Base-by-base conservation (phyloP, 1,140 invertebrate genomes). In the Mycetomoellerius zeteki region DNA sequence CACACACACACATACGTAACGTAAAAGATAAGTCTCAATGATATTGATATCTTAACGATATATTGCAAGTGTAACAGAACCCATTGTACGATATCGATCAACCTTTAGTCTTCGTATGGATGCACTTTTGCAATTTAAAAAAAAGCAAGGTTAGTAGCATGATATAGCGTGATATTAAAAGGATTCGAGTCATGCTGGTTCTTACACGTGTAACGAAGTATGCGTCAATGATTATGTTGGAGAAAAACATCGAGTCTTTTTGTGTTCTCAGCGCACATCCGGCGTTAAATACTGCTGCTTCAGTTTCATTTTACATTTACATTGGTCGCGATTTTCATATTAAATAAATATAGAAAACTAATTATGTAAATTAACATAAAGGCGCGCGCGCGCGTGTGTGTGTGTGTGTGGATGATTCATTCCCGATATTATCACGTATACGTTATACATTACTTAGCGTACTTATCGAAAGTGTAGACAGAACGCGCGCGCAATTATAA, bases 141-240 rank as follows among this genome's bases (percentile, higher is more conserved):
- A 65, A 16, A 14, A 24, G 30, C 12, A 78, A 65, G 12, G 5
- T 43, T 24, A 43, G 24, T 78, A 64, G 56, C 75, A 30, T 64
- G 75, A 76, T 75, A 56, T 37, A 58, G 30, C 72, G 14, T 30
- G 52, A 64, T 65, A 76, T 43, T 76, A 78, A 50, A 78, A 78
- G 19, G 27, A 47, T 50, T 30, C 43, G 37, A 78, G 24, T 65
- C 43, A 50, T 47, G 24, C 19, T 47, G 12, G 30, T 76, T 76
- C 52, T 76, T 76, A 37, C 47, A 54, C 30, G 52, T 37, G 30
- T 37, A 76, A 76, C 72, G 19, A 75, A 56, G 72, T n/a, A 52
- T 64, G 27, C n/a, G 47, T 67, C 76, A 80, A 80, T 47, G 76
- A 78, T 80, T 80, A 80, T n/a, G 19, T 33, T 19, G 27, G 62